These are phyloP conservation scores for Eriosoma lanigerum DNA, from an alignment of 1,140 invertebrate species.

Conservation along the genomic window DNA sequence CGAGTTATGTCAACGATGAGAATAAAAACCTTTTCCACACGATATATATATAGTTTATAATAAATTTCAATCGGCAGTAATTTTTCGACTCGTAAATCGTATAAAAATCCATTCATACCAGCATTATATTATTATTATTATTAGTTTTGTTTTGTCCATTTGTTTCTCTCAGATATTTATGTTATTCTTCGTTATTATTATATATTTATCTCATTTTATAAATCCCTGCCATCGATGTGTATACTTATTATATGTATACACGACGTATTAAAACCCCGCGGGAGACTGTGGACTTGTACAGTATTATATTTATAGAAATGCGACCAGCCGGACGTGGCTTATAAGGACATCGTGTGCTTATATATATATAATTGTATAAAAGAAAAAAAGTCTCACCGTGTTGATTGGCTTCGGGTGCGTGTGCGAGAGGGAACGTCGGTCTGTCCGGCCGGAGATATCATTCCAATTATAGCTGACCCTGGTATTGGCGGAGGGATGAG, in stretches of 20 bases:
- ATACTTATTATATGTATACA: no score
- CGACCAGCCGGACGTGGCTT: neutral
- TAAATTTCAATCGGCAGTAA: slow-evolving; percentile 7
- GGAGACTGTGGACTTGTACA: neutral
- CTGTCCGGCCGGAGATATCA: slow-evolving; percentile 41
- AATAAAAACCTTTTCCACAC: neutral
- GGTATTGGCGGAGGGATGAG: slow-evolving; percentile 12
- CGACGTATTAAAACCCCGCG: neutral
- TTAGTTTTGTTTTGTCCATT: neutral
- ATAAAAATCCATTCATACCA: neutral
- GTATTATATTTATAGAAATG: neutral
- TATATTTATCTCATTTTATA: slow-evolving; percentile 1
- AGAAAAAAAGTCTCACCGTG: slow-evolving; percentile 10
- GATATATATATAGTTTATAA: no score
- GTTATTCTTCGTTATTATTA: neutral
- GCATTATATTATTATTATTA: neutral
- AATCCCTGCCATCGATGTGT: neutral
- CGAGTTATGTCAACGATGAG: slow-evolving; percentile 22
- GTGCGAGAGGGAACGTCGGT: neutral
- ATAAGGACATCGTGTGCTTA: neutral
- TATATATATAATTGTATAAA: neutral
- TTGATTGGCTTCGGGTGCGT: slow-evolving; percentile 26
- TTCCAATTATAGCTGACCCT: slow-evolving; percentile 47
- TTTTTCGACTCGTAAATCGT: neutral
- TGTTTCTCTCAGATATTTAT: neutral